phyloP scores from a whole-genome alignment of 1,140 invertebrate genomes.

The Pseudomyrmex cubaensis region DNA sequence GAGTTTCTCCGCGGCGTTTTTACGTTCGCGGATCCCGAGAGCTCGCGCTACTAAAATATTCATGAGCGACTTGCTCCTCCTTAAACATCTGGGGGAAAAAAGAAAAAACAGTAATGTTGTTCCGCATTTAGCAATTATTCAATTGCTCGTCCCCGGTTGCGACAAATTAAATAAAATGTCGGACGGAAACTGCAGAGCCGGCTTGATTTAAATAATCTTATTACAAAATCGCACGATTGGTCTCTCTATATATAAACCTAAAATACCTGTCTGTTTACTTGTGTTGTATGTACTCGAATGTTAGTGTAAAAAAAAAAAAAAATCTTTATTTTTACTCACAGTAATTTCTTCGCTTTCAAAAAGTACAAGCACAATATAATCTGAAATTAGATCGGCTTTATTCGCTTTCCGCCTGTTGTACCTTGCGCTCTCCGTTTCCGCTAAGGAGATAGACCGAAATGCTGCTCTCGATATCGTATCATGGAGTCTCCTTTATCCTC shows the following conservation, averaged over 20 bases:
- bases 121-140: conserved; percentile 52
- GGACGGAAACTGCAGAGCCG: neutral
- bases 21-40: conserved; percentile 27
- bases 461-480: conserved; percentile 46
- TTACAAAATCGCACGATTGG: neutral
- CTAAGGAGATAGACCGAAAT: conserved; percentile 50
- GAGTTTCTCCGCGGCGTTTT: neutral
- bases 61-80: conserved; percentile 24
- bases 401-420: neutral
- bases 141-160: conserved; percentile 20
- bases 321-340: too few species aligned
- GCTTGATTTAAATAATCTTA: neutral
- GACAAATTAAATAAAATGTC: conserved; percentile 19
- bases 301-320: neutral
- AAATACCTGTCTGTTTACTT: neutral
- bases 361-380: neutral
- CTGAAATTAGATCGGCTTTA: conserved; percentile 32
- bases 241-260: too few species aligned
- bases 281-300: neutral
- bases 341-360: too few species aligned
- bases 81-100: conserved; percentile 19
- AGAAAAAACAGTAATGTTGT: conserved; percentile 31
- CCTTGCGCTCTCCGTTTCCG: conserved; percentile 23
- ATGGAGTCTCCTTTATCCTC: conserved; percentile 33
- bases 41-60: conserved; percentile 46